Percentiles rank a stretch among this genome's conserved stretches.
phyloP scores from a whole-genome alignment of 2,888 invertebrate species.

The Dryobota labecula region DNA sequence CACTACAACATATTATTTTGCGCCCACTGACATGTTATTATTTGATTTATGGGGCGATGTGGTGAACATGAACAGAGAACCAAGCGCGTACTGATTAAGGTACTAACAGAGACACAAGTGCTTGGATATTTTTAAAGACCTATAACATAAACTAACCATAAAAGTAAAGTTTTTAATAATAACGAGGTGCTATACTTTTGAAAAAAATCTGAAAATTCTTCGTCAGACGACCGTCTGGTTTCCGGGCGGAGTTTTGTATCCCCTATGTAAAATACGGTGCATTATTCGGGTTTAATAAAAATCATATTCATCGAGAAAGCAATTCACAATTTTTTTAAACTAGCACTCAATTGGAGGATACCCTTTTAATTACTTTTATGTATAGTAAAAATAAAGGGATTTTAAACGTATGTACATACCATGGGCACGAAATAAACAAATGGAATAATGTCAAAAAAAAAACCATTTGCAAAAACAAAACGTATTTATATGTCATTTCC shows the following conservation, averaged over 20 bases:
- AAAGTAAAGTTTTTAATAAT: neutral
- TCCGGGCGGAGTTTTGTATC: neutral
- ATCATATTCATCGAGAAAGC: neutral
- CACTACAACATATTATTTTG: slow-evolving; percentile 29
- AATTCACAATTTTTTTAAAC: neutral
- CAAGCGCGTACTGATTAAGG: neutral
- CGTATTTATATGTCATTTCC: slow-evolving; percentile 1
- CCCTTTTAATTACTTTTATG: neutral
- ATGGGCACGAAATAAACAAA: neutral
- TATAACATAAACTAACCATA: neutral
- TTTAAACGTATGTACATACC: neutral
- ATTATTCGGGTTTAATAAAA: neutral
- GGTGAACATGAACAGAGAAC: neutral
- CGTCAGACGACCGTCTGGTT: neutral
- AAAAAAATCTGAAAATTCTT: neutral
- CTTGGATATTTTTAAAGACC: neutral
- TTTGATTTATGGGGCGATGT: slow-evolving; percentile 13
- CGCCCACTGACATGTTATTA: slow-evolving; percentile 9
- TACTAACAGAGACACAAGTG: neutral
- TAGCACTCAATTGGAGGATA: neutral
- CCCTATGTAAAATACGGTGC: neutral
- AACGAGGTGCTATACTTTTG: neutral
- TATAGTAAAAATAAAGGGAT: neutral
- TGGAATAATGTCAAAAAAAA: neutral
- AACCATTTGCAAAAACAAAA: slow-evolving; percentile 19